Base-by-base conservation (phyloP, 35 echinoderm and acorn worm genomes). In the Ophiothrix spiculata region DNA sequence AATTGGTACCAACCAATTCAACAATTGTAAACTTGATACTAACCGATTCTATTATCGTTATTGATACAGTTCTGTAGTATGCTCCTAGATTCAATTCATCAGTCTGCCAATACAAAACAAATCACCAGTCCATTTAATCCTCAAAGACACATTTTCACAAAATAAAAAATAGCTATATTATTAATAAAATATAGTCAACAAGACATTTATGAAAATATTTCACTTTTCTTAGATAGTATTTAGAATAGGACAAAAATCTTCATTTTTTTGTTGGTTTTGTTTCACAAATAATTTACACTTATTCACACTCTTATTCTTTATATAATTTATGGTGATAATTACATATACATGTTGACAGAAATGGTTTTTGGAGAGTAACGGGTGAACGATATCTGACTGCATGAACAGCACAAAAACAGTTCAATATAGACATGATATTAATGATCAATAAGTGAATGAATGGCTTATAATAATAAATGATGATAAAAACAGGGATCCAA, bases 141-240 rank as follows among this genome's bases (percentile, higher is more conserved):
- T 69, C 60, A 69, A 69, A 2, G 29, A 8, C 60, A 69, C 60
- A 69, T 69, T n/a, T 69, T 69, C 60, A 69, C 60, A 69, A 69
- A 69, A 69, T 69, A 69, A 69, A 49, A 69, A 69, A 69, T 69
- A 69, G 60, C 60, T 69, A 69, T 69, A 69, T 69, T n/a, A n/a
- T n/a, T 49, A 69, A 69, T 69, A 69, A 69, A 69, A 69, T 69
- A 69, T 69, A 69, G 60, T 69, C 60, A n/a, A 69, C 60, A 69
- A 69, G 60, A 10, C 60, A 69, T 10, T 69, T 69, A 69, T 15
- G 8, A 69, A 69, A 69, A 69, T 15, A 15, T 69, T 69, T 69
- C 60, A 69, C 8, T 69, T 69, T 54, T 54, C 25, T 69, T 69
- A 69, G 29, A 69, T 69, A 69, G 60, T 69, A 69, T 69, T 69